Percentiles rank a stretch among this genome's conserved stretches.
Conservation (phyloP, 2,888 invertebrate genomes). For the Agrochola circellaris region DNA sequence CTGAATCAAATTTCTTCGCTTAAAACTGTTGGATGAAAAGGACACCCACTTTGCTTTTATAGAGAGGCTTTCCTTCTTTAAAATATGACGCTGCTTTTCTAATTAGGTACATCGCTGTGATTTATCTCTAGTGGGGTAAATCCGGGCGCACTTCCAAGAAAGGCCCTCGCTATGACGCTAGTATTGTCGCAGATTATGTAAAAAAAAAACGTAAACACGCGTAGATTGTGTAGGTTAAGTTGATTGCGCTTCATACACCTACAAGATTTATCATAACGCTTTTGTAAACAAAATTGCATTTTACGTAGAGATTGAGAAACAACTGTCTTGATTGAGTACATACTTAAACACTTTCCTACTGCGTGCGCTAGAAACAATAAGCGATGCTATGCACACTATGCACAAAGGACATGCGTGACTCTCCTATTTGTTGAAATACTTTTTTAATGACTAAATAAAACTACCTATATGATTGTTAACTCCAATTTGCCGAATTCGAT, state of each 20-base stretch:
- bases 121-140: constrained; percentile 70
- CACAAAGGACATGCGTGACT: constrained; percentile 55
- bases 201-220: constrained; percentile 56
- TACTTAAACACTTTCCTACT: constrained; percentile 35
- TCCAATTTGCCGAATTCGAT: constrained; percentile 30
- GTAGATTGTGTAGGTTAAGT: constrained; percentile 13
- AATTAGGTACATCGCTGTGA: constrained; percentile 72
- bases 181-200: constrained; percentile 65
- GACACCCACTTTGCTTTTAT: constrained; percentile 9
- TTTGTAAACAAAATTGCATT: constrained; percentile 34
- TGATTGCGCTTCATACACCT: constrained; percentile 2
- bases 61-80: constrained; percentile 50
- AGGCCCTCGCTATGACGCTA: constrained; percentile 70
- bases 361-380: constrained; percentile 32
- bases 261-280: constrained; percentile 14
- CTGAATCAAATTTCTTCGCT: constrained; percentile 3
- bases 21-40: not conserved
- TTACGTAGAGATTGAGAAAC: constrained; percentile 27
- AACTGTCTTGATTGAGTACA: constrained; percentile 14
- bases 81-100: constrained; percentile 63
- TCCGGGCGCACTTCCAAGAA: constrained; percentile 82
- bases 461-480: constrained; percentile 21
- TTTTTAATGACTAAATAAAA: constrained; percentile 30
- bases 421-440: constrained; percentile 26
- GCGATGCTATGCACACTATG: constrained; percentile 30